A percentile compares a stretch with the other conserved stretches of the same genome.
Evolutionary conservation across 2,888 invertebrate genomes (phyloP).

Genomic region (Sinhomidia bicolor): DNA sequence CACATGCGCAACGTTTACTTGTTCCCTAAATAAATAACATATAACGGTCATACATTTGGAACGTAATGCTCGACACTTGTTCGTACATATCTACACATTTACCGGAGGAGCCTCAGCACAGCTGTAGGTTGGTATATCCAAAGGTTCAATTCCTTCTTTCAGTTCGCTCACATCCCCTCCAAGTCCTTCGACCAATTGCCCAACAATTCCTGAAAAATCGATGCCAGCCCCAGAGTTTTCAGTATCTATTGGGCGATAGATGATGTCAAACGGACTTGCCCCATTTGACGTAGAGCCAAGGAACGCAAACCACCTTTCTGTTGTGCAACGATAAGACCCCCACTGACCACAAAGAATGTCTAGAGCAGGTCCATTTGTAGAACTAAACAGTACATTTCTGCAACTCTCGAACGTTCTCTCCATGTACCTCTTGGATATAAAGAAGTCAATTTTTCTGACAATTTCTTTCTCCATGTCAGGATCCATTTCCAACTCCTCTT

Average conservation of each 20-base stretch:
- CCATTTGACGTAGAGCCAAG: slow-evolving; percentile 77
- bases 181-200: slow-evolving; percentile 55
- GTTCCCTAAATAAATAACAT: slow-evolving; percentile 82
- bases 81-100: too few species aligned
- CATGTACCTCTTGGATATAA: slow-evolving; percentile 84
- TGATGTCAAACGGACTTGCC: slow-evolving; percentile 85
- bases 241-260: slow-evolving; percentile 82
- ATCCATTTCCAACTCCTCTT: slow-evolving; percentile 39
- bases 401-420: slow-evolving; percentile 89
- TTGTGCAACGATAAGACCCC: slow-evolving; percentile 86
- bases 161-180: slow-evolving; percentile 64
- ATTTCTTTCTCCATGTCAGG: slow-evolving; percentile 63
- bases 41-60: neutral
- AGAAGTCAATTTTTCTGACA: slow-evolving; percentile 69
- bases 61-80: too few species aligned
- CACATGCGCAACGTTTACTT: slow-evolving; percentile 91
- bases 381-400: slow-evolving; percentile 88
- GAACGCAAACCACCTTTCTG: slow-evolving; percentile 82
- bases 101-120: slow-evolving; percentile 76
- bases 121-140: slow-evolving; percentile 69
- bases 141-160: slow-evolving; percentile 54
- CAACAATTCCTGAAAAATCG: slow-evolving; percentile 53
- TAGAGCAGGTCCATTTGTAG: slow-evolving; percentile 88
- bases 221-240: slow-evolving; percentile 27
- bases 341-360: slow-evolving; percentile 88